A percentile compares a stretch with the other conserved stretches of the same genome.
Conservation (phyloP, 2,888 invertebrate genomes). For the Mantis religiosa region DNA sequence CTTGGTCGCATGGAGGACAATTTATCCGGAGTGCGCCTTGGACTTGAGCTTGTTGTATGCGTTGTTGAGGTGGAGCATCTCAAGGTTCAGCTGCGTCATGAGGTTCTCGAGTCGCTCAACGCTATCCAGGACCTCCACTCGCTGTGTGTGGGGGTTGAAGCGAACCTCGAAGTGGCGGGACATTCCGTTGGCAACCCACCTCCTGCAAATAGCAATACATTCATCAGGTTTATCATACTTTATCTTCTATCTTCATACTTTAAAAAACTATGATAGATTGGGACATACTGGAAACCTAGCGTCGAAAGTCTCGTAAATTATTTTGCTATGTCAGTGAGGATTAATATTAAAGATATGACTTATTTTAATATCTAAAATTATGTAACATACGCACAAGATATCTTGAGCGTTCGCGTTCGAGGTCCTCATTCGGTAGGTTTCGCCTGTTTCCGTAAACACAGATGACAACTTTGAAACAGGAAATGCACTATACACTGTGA, state of each 20-base stretch:
- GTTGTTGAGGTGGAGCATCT: constrained; percentile 82
- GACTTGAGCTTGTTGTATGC: constrained; percentile 71
- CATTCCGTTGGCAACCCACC: constrained; percentile 86
- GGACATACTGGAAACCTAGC: too few species aligned
- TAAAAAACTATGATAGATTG: neutral
- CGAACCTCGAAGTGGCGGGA: constrained; percentile 95
- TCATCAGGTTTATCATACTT: neutral
- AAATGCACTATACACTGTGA: too few species aligned
- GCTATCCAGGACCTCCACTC: constrained; percentile 90
- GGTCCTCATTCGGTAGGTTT: too few species aligned
- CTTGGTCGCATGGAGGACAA: neutral
- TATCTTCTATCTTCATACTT: neutral
- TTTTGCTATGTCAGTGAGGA: too few species aligned
- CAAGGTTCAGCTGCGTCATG: constrained; percentile 79
- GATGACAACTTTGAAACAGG: too few species aligned
- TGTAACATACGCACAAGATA: too few species aligned
- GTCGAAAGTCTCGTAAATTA: too few species aligned
- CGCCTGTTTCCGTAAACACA: too few species aligned
- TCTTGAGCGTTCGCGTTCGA: too few species aligned
- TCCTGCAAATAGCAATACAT: constrained; percentile 47
- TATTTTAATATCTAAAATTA: too few species aligned
- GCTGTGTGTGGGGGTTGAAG: constrained; percentile 97
- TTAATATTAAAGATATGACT: too few species aligned
- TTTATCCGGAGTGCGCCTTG: neutral
- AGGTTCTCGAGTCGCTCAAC: constrained; percentile 82